Conservation (phyloP, 2,113 vertebrate genomes). For the Chrysemys picta region DNA sequence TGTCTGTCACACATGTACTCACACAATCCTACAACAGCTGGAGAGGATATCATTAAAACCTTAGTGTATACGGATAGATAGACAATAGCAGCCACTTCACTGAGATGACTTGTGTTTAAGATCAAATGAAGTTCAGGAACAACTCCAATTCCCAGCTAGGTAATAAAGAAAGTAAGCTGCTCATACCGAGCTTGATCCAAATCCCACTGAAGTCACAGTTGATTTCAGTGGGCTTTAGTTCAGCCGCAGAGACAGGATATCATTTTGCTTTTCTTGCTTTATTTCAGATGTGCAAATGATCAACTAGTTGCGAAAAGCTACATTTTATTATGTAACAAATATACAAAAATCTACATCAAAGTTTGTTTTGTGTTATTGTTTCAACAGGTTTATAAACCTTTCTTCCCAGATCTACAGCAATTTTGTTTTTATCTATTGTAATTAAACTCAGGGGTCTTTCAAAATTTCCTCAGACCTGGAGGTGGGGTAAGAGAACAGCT, state of each 20-base stretch:
- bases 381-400: background rate
- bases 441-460: background rate
- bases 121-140: slow-evolving; percentile 26
- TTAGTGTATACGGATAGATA: background rate
- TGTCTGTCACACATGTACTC: fast-evolving
- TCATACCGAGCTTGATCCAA: background rate
- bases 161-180: slow-evolving; percentile 20
- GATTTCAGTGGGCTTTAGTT: background rate
- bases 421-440: background rate
- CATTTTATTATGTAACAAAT: background rate
- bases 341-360: background rate
- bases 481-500: background rate
- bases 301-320: background rate
- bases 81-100: background rate
- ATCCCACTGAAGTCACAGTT: background rate
- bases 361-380: background rate
- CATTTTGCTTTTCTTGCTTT: background rate
- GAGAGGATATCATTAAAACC: background rate
- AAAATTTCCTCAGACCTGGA: background rate
- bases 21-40: background rate
- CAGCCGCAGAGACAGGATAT: slow-evolving; percentile 7
- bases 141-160: slow-evolving; percentile 19
- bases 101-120: background rate
- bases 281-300: background rate
- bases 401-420: background rate